Conservation (phyloP, 1,140 invertebrate genomes). For the Cyclargus thomasi region DNA sequence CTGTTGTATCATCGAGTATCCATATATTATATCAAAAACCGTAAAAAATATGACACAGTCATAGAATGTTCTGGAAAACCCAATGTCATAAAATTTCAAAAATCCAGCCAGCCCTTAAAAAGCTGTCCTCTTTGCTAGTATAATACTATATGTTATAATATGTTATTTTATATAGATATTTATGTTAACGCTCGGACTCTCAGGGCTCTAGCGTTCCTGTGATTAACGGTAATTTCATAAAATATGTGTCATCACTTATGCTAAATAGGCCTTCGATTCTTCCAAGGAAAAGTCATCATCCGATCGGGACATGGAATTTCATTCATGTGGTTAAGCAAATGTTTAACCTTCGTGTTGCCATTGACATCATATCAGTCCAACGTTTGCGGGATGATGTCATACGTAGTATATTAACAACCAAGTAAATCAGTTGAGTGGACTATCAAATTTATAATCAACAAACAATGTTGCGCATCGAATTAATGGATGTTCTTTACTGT, state of each 20-base stretch:
- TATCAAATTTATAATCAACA: conserved; percentile 29
- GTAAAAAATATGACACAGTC: too few species aligned
- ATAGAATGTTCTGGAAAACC: too few species aligned
- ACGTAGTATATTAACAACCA: conserved; percentile 54
- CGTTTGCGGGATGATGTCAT: conserved; percentile 44
- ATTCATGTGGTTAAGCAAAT: conserved; percentile 28
- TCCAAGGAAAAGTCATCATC: not conserved
- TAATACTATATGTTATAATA: too few species aligned
- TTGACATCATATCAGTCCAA: conserved; percentile 26
- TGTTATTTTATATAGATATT: too few species aligned
- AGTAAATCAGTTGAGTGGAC: conserved; percentile 35
- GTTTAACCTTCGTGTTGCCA: conserved; percentile 25
- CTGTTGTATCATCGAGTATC: too few species aligned
- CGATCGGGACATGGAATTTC: conserved; percentile 22
- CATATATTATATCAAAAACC: too few species aligned
- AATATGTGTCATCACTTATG: not conserved
- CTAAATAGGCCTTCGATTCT: not conserved
- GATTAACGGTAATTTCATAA: too few species aligned
- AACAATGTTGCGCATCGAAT: not conserved
- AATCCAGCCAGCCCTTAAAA: too few species aligned
- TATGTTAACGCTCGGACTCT: too few species aligned
- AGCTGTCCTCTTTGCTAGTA: too few species aligned
- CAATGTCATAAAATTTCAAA: too few species aligned
- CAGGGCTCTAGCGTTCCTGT: too few species aligned
- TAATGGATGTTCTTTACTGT: not conserved